Base-by-base conservation (phyloP, 2,113 vertebrate genomes). In the Triplophysa dalaica region DNA sequence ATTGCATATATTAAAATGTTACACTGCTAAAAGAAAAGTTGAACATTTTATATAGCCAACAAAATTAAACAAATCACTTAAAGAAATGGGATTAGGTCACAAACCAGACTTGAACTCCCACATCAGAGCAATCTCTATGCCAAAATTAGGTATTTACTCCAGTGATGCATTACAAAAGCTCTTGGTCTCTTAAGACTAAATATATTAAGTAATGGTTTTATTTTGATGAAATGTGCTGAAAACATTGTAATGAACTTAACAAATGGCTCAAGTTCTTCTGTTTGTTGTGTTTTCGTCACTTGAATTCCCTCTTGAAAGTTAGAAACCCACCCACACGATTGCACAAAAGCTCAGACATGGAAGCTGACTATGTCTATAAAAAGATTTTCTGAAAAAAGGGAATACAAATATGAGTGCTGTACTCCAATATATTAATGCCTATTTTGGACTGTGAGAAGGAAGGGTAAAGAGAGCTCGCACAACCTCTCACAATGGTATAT, bases 381-480 rank as follows among this genome's bases (percentile, higher is more conserved):
- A 29, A 24, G 19, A 9, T 24, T n/a, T 6, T n/a, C 38, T 16
- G 41, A 54, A 52, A 73, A 62, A 26, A 72, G 12, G 41, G 43
- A 38, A 33, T 33, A 43, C 1, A 75, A 43, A 61, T 24, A 73
- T 29, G 45, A 48, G 21, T 29, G 24, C 9, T 0, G n/a, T 45
- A 21, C 45, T 38, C 50, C 2, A 14, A 52, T 17, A 8, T 54
- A 38, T 76, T 19, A 52, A 54, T 65, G 48, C 7, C 75, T 21
- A 65, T 91, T 91, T 91, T 56, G 21, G 87, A 83, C 87, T 82
- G 79, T 92, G 91, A 88, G 92, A 92, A 91, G 54, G 16, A 0
- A 21, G 82, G 0, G 58, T 75, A 33, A 12, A 60, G 68, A 22
- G 80, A 89, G 84, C 89, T 92, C 91, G 87, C 91, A 92, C 79